Conservation (phyloP, 1,140 invertebrate species). For the Ceratoteleas bidentatus region DNA sequence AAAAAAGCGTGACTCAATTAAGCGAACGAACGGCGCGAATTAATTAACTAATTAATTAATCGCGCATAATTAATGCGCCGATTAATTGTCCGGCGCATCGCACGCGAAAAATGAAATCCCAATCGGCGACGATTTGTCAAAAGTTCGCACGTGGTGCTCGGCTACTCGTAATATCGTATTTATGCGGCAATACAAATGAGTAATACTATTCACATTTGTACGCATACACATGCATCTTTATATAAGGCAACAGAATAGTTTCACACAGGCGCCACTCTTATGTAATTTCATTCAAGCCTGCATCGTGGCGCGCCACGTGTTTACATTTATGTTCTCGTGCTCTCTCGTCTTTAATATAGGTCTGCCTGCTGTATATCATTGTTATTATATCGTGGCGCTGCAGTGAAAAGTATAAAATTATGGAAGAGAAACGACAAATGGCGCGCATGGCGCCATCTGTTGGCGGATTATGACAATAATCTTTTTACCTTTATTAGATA, state of each 20-base stretch:
- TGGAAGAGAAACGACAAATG: background rate
- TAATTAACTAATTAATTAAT: background rate
- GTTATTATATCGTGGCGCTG: constrained; percentile 74
- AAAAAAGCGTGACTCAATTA: no score
- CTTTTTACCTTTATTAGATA: no score
- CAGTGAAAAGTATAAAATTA: constrained; percentile 59
- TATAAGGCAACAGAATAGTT: constrained; percentile 49
- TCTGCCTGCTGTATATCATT: constrained; percentile 77
- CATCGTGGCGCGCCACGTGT: constrained; percentile 66
- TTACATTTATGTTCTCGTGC: constrained; percentile 69
- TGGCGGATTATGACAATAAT: no score
- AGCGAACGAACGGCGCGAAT: no score
- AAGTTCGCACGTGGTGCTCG: constrained; percentile 15
- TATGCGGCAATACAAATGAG: constrained; percentile 43
- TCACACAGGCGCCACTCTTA: constrained; percentile 61
- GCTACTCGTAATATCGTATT: constrained; percentile 25
- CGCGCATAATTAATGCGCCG: background rate
- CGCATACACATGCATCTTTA: constrained; percentile 36
- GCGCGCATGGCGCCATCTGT: constrained; percentile 19
- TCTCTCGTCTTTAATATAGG: constrained; percentile 68
- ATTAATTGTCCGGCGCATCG: background rate
- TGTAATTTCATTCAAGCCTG: constrained; percentile 69
- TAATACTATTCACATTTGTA: constrained; percentile 49
- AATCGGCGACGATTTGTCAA: constrained; percentile 6
- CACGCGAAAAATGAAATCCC: background rate